Evolutionary conservation across 2,797 vertebrate genomes (phyloP).

Genomic region (Tapirus indicus): DNA sequence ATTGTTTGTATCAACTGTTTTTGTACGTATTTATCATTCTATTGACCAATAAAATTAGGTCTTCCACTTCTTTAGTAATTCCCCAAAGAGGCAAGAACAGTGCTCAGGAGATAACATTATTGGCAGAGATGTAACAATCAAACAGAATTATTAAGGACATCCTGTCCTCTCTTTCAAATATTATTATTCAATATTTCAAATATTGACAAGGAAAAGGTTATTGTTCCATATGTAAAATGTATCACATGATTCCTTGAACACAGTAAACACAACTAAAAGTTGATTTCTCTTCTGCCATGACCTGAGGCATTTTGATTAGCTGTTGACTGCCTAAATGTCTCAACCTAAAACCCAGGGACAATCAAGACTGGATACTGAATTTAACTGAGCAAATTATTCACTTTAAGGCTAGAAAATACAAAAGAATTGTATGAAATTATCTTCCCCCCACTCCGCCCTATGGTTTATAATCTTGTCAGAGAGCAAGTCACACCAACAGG

Average conservation of each 20-base stretch:
- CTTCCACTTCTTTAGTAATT: slow-evolving; percentile 18
- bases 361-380: slow-evolving; percentile 36
- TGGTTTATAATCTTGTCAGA: slow-evolving; percentile 48
- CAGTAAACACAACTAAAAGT: slow-evolving; percentile 15
- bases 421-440: neutral
- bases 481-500: neutral
- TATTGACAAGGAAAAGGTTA: slow-evolving; percentile 21
- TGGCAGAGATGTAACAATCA: neutral
- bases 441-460: neutral
- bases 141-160: slow-evolving; percentile 11
- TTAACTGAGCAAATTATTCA: slow-evolving; percentile 61
- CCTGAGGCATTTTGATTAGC: slow-evolving; percentile 22
- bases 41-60: slow-evolving; percentile 7
- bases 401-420: slow-evolving; percentile 46
- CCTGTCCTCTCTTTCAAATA: slow-evolving; percentile 24
- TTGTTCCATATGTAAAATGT: slow-evolving; percentile 2
- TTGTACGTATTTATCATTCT: neutral
- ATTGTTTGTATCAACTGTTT: neutral
- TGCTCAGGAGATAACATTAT: neutral
- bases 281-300: slow-evolving; percentile 50
- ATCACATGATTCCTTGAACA: slow-evolving; percentile 29
- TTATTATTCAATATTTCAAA: neutral
- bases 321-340: slow-evolving; percentile 51
- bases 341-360: slow-evolving; percentile 25
- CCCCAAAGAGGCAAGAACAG: neutral